Base-by-base conservation (phyloP, 1,140 invertebrate species). In the Teleopsis dalmanni region DNA sequence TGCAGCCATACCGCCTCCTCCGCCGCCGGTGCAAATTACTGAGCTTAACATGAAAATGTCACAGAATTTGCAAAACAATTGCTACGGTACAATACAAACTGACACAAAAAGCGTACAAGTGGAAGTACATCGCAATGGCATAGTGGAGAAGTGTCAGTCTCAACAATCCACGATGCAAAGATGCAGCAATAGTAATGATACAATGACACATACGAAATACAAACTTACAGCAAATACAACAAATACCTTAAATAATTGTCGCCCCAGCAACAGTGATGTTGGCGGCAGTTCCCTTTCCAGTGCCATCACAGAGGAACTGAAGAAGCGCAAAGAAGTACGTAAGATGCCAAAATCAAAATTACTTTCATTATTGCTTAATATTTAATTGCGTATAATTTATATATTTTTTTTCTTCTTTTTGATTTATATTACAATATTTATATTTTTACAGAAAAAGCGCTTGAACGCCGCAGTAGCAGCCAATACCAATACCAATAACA, bases 21-120 rank as follows among this genome's bases (percentile, higher is more conserved):
- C 10, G 59, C 51, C 44, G 54, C 57, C 25, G 46, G 54, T 53
- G 56, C 53, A 43, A 13, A 42, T 29, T 14, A 13, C 18, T 1
- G 6, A 34, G 22, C 21, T 21, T 9, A 23, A 13, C 11, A 3
- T n/a, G n/a, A n/a, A n/a, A n/a, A n/a, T n/a, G n/a, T n/a, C n/a
- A n/a, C n/a, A n/a, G n/a, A n/a, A n/a, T n/a, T n/a, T n/a, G n/a
- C n/a, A n/a, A n/a, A n/a, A n/a, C n/a, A n/a, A n/a, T n/a, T n/a
- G n/a, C n/a, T n/a, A n/a, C n/a, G n/a, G n/a, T n/a, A n/a, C n/a
- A n/a, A n/a, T n/a, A n/a, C n/a, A 58, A 43, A 72, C 62, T 35
- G 75, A 79, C 25, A 79, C 75, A 21, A 79, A 78, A 60, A 79
- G 77, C 1, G 76, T 80, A 43, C 71, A 81, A 33, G 80, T 81